phyloP scores from a whole-genome alignment of 2,113 vertebrate species.

The Caranx ignobilis region DNA sequence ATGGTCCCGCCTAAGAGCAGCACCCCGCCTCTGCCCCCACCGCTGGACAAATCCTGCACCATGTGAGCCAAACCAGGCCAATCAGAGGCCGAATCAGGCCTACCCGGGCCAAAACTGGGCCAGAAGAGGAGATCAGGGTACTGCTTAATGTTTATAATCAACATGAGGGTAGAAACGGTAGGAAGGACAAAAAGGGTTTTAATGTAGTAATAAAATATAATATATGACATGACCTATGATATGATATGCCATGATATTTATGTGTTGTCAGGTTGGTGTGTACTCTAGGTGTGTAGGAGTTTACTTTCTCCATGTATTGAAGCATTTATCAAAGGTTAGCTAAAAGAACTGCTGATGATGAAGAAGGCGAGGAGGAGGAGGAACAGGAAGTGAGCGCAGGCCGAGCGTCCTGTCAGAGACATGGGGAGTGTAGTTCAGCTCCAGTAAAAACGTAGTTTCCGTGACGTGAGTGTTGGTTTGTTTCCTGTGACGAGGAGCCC shows the following conservation, averaged over 20 bases:
- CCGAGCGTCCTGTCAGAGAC: not conserved
- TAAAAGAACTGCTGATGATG: constrained; percentile 63
- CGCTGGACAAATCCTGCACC: constrained; percentile 97
- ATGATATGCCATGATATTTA: constrained; percentile 83
- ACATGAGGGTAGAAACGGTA: constrained; percentile 75
- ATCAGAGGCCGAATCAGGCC: constrained; percentile 71
- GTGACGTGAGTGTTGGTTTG: constrained; percentile 78
- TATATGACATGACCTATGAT: constrained; percentile 80
- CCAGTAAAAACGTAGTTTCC: constrained; percentile 74
- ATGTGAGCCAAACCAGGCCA: constrained; percentile 88
- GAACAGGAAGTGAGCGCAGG: not conserved
- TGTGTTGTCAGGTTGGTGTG: constrained; percentile 84
- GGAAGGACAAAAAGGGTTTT: constrained; percentile 76
- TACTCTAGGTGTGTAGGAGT: constrained; percentile 84
- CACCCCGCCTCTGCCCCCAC: constrained; percentile 89
- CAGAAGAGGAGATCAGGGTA: constrained; percentile 84
- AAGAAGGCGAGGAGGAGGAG: constrained; percentile 9
- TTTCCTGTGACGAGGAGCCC: constrained; percentile 55
- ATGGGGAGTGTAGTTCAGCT: constrained; percentile 61
- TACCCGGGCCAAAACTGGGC: constrained; percentile 78
- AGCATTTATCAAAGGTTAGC: constrained; percentile 81
- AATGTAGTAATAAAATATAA: constrained; percentile 78
- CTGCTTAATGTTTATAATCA: constrained; percentile 76
- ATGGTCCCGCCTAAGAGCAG: constrained; percentile 96
- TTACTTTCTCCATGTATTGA: constrained; percentile 81